These are phyloP conservation scores for Brachyrhaphis roseni DNA, from an alignment of 2,797 vertebrate species.

Conservation along the genomic window DNA sequence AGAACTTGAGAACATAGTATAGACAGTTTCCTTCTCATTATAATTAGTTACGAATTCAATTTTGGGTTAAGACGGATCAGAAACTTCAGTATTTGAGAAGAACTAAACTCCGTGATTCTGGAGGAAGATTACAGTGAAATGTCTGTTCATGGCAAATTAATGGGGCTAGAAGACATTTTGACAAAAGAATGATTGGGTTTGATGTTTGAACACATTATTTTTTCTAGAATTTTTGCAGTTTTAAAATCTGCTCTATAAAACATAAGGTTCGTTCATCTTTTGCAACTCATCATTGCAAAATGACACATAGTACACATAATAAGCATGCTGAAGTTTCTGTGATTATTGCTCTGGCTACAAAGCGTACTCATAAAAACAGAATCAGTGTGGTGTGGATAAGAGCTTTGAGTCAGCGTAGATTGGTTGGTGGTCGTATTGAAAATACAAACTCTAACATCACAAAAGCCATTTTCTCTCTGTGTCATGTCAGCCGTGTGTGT, in stretches of 20 bases:
- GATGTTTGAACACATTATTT: neutral
- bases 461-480: neutral
- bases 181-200: neutral
- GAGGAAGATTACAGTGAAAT: neutral
- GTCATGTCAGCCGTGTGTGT: neutral
- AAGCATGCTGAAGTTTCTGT: neutral
- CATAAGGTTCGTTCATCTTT: neutral
- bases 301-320: neutral
- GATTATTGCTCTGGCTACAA: neutral
- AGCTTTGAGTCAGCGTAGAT: neutral
- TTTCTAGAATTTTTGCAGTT: neutral
- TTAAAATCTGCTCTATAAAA: neutral
- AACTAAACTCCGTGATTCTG: neutral
- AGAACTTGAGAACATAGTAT: neutral
- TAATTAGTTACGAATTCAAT: neutral
- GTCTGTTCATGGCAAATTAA: neutral
- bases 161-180: no score
- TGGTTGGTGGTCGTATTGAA: neutral
- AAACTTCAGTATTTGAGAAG: neutral
- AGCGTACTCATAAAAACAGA: neutral
- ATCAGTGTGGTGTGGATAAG: neutral
- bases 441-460: neutral
- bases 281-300: neutral
- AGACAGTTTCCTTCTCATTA: slow-evolving; percentile 14
- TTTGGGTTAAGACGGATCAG: neutral